Base-by-base conservation (phyloP, 1,140 invertebrate genomes). In the Hylaeus anthracinus region DNA sequence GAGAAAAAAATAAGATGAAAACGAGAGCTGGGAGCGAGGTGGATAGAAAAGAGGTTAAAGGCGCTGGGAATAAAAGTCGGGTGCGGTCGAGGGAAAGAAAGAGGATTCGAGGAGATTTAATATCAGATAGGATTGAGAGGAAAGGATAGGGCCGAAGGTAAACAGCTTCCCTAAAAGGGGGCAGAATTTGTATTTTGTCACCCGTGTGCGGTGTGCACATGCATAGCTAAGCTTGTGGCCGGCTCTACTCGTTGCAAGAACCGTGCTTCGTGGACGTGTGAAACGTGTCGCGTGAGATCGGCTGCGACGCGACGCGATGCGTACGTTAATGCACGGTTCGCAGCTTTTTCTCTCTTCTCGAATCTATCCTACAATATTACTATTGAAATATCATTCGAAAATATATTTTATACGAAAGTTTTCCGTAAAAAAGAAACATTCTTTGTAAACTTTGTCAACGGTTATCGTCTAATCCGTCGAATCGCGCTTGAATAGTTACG, bases 121-220 rank as follows among this genome's bases (percentile, higher is more conserved):
- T 92, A 92, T 76, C 83, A 92, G 91, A 92, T 92, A 92, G 83
- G 90, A 92, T 92, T 91, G 90, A 91, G 67, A 82, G 73, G 74
- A 69, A 70, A 83, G 67, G 58, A 72, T 71, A 76, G 85, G 84
- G 69, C 85, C 84, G 84, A 84, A 81, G 86, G 90, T 91, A 91
- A 90, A 92, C 88, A 91, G 78, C 70, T 78, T 37, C 63, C 41
- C 63, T 83, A 83, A 83, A 86, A 82, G 73, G 72, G 78, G 75
- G 69, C 72, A 73, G 66, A 91, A 88, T 91, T 90, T 88, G 89
- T 91, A 88, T 92, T 90, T 92, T 90, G 88, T 91, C 90, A 89
- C 88, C 80, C 86, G 43, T 73, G 79, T 88, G 72, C 71, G 77
- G 43, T 73, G 79, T 88, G 72, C 71, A 79, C 86, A 90, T 91